Evolutionary conservation across 2,797 vertebrate species (phyloP), one percentile per base, ranked within the genome.

Genomic region (Sebastes taczanowskii): DNA sequence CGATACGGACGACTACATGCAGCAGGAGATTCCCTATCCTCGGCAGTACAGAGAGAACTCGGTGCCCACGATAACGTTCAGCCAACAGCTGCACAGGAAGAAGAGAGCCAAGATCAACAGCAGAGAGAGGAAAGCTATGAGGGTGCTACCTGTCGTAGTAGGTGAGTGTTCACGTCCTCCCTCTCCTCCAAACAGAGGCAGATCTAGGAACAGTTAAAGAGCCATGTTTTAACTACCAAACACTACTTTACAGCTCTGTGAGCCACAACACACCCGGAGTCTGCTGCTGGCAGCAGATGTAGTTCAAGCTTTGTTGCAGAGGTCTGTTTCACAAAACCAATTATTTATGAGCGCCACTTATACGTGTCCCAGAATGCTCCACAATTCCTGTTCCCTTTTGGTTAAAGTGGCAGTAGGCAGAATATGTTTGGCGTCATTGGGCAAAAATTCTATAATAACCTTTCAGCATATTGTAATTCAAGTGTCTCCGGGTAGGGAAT

Each of bases 71-170:
- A 55, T 96, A 74, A 94, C 94, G 38, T 95, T 94, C 82, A 82
- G 71, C 3, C 88, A 87, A 9, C 61, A 92, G 62, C 18, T 82
- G 62, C 0, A 87, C 42, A 76, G 77, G 52, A 95, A 64, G 88
- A 96, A 96, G 78, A 93, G 91, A 3, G 94, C 96, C 63, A 97
- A 97, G 93, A 97, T 98, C 93, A 97, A 97, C 0, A 94, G 95
- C 78, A 88, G 97, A 53, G 98, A 99, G 94, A 96, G 97, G 89
- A 97, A 98, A 80, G 97, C 98, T 10, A 98, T 98, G 98, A 95
- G 90, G 87, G 97, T 98, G 75, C 94, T 99, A 35, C 98, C 98
- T 0, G 97, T 99, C 0, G 97, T 99, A 0, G 97, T 98, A 0
- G 97, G 98, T 98, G 92, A 96, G 97, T 95, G n/a, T 16, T 42